Evolutionary conservation across 2,797 vertebrate species (phyloP).

Genomic region (Odontamblyopus rebecca): DNA sequence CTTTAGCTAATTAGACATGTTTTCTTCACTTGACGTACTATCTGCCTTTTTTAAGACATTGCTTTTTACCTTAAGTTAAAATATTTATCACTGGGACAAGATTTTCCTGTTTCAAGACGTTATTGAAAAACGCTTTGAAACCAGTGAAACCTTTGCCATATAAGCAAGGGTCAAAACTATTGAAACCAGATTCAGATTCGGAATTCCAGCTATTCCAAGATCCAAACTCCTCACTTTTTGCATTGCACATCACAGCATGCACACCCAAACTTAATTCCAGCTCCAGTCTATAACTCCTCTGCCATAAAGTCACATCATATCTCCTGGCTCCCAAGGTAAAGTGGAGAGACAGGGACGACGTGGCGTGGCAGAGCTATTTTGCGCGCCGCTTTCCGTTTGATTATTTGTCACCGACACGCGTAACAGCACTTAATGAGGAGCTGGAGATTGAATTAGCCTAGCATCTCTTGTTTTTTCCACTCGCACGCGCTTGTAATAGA

Average conservation of each 20-base stretch:
- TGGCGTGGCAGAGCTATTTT: conserved; percentile 25
- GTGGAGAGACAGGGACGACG: neutral
- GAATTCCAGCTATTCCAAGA: no score
- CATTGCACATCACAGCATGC: neutral
- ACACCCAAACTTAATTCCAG: neutral
- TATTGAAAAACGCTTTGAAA: neutral
- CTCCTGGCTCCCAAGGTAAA: neutral
- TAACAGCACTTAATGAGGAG: conserved; percentile 37
- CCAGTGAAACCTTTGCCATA: neutral
- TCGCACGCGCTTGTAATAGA: conserved; percentile 45
- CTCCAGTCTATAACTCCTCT: neutral
- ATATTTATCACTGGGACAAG: neutral
- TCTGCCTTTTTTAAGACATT: no score
- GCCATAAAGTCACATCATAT: neutral
- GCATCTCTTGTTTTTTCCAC: conserved; percentile 51
- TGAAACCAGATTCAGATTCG: no score
- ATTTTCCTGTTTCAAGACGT: neutral
- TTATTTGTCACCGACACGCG: conserved; percentile 47
- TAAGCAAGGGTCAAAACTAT: neutral
- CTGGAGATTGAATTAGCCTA: conserved; percentile 58
- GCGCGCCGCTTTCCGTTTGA: conserved; percentile 31
- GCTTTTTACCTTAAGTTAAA: neutral
- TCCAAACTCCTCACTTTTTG: no score
- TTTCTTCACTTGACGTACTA: no score
- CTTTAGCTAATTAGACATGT: no score